These are phyloP conservation scores for Anoplopoma fimbria DNA, from an alignment of 2,113 vertebrate species.

Conservation along the genomic window DNA sequence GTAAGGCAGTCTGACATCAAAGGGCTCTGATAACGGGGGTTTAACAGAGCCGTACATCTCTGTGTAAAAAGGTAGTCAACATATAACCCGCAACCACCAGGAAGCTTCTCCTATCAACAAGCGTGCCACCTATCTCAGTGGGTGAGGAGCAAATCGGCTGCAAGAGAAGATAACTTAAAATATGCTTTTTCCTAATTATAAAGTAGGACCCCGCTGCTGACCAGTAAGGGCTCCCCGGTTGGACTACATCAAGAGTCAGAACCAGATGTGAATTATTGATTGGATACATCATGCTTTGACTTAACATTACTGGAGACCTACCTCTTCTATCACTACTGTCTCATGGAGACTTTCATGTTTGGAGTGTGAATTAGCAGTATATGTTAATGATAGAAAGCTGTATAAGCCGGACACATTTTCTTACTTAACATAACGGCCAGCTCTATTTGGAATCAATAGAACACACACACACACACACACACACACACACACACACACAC, in stretches of 20 bases:
- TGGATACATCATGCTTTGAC: constrained; percentile 44
- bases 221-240: constrained; percentile 28
- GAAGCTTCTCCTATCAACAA: constrained; percentile 29
- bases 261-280: constrained; percentile 55
- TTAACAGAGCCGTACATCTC: constrained; percentile 16
- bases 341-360: constrained; percentile 15
- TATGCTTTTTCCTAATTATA: constrained; percentile 22
- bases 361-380: constrained; percentile 9
- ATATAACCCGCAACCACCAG: constrained; percentile 33
- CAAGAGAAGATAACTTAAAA: constrained; percentile 31
- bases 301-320: constrained; percentile 27
- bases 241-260: constrained; percentile 39
- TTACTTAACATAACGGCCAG: not conserved
- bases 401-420: constrained; percentile 9
- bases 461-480: constrained; percentile 53
- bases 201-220: constrained; percentile 31
- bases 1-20: constrained; percentile 61
- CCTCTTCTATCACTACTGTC: not conserved
- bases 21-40: constrained; percentile 26
- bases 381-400: constrained; percentile 31
- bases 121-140: constrained; percentile 15
- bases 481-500: constrained; percentile 47
- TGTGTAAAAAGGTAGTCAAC: constrained; percentile 52
- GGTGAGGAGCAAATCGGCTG: constrained; percentile 28
- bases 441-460: constrained; percentile 66